phyloP scores from a whole-genome alignment of 92 coral and sea anemone genomes.

The Anthopleura xanthogrammica region DNA sequence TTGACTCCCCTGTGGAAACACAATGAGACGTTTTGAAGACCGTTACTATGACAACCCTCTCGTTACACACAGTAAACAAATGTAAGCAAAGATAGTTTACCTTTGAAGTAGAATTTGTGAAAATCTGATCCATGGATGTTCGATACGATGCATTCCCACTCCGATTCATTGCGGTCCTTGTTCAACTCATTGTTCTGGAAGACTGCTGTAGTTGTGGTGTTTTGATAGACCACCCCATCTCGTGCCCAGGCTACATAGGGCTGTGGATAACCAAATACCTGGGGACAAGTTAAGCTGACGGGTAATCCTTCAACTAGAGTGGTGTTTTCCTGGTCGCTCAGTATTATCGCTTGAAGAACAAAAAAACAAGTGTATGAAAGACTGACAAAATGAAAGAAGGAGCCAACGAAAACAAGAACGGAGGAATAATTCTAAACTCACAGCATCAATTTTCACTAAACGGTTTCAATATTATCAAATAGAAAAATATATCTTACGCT shows the following conservation, averaged over 20 bases:
- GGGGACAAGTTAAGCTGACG: neutral
- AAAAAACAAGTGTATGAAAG: neutral
- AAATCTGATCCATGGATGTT: neutral
- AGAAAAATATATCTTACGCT: too few relatives aligned
- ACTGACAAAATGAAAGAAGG: too few relatives aligned
- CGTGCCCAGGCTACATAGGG: slow-evolving; percentile 21
- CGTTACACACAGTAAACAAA: too few relatives aligned
- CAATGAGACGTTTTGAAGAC: too few relatives aligned
- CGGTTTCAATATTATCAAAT: too few relatives aligned
- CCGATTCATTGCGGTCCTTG: neutral
- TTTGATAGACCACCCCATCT: neutral
- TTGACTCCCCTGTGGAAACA: too few relatives aligned
- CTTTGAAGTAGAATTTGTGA: slow-evolving; percentile 7
- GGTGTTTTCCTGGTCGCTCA: neutral
- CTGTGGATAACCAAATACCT: neutral
- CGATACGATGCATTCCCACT: slow-evolving; percentile 4
- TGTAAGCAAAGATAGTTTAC: neutral
- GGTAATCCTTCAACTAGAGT: neutral
- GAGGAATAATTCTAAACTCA: too few relatives aligned
- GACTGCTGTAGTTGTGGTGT: neutral
- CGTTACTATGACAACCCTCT: too few relatives aligned
- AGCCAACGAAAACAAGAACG: too few relatives aligned
- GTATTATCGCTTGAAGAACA: neutral
- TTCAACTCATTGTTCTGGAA: neutral
- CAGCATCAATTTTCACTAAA: too few relatives aligned